Evolutionary conservation across 2,888 invertebrate species (phyloP), one percentile per base, ranked within the genome.

Genomic region (Octonoba sinensis): DNA sequence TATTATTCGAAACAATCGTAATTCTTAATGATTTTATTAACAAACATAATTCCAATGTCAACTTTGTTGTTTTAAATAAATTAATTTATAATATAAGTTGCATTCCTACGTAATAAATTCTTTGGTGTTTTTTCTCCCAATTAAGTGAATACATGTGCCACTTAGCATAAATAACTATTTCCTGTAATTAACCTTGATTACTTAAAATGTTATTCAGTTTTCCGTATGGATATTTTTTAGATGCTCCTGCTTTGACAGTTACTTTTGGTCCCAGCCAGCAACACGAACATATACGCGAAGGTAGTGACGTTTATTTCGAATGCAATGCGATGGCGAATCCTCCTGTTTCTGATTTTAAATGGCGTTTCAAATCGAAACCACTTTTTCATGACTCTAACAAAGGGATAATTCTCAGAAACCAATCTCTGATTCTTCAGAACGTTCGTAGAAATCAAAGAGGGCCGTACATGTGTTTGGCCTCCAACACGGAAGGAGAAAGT

Each of bases 301-400:
- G 95, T 69, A 95, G 95, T 87, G 95, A 95, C 90, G 95, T 95
- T 82, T 95, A 95, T 91, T 95, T 96, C 89, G 96, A 96, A 90
- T 96, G 96, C 90, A 94, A 94, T 90, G 94, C 95, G 87, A 92
- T 93, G 87, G 93, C 96, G 86, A 95, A 96, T 90, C 96, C 96
- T 54, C 92, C 93, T 82, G 94, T 93, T 91, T 92, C 94, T 87
- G 93, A 94, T 87, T 92, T 96, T 84, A 92, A 93, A 85, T 96
- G 96, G 96, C 91, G 84, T 20, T 85, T 86, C 64, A 83, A 86
- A 67, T 84, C 84, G 1, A 78, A 82, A 22, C 77, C 82, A 2
- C 69, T 86, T 6, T 20, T 70, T 11, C 82, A 82, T 16, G 84
- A 86, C 62, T 74, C 84, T 4, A 71, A 76, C 4, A 64, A 75